phyloP scores from a whole-genome alignment of 2,113 vertebrate species.

The Notiomystis cincta region DNA sequence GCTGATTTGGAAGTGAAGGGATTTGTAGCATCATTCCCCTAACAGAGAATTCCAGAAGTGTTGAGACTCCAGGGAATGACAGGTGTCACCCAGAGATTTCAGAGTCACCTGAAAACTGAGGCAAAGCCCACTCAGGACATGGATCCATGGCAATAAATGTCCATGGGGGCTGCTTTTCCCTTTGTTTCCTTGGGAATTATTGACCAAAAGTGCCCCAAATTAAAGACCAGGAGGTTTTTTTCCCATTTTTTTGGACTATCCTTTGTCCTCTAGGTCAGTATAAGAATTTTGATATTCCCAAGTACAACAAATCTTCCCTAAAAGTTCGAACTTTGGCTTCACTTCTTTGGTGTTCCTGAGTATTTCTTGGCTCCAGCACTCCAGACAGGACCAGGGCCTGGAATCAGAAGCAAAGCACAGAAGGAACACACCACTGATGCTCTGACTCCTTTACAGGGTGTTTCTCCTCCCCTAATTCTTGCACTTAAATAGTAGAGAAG shows the following conservation, averaged over 20 bases:
- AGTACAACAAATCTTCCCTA: background rate
- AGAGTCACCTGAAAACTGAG: rapidly evolving
- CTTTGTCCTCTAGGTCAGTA: background rate
- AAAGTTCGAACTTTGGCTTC: background rate
- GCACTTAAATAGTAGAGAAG: background rate
- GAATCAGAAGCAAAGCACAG: background rate
- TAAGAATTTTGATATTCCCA: background rate
- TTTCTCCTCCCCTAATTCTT: background rate
- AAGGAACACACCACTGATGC: background rate
- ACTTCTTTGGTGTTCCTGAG: background rate
- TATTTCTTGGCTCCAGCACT: background rate
- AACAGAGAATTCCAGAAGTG: background rate
- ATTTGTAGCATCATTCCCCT: background rate
- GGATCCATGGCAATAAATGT: rapidly evolving
- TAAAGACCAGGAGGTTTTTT: background rate
- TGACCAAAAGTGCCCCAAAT: background rate
- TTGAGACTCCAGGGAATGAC: background rate
- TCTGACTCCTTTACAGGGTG: background rate
- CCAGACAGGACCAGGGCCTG: background rate
- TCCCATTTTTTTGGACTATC: background rate
- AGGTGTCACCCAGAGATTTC: background rate
- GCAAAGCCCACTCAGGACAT: background rate
- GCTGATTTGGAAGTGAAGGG: background rate
- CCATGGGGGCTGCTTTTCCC: background rate
- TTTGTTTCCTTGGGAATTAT: background rate